phyloP scores from a whole-genome alignment of 2,113 vertebrate species.

The Chrysemys picta region DNA sequence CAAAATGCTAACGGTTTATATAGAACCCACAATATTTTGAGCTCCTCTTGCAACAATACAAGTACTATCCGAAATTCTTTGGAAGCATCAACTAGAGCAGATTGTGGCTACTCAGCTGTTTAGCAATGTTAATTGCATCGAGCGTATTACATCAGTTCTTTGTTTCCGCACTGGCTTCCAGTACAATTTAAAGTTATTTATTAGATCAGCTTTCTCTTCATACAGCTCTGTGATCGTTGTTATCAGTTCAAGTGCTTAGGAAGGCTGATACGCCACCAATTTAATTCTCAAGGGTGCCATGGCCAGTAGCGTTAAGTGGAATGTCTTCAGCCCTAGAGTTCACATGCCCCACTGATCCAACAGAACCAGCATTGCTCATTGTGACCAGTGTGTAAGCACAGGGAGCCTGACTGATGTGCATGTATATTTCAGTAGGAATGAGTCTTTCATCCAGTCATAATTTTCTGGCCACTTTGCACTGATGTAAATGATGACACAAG shows the following conservation, averaged over 20 bases:
- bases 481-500: neutral
- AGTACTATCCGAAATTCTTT: neutral
- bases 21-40: neutral
- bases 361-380: neutral
- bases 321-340: neutral
- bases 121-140: neutral
- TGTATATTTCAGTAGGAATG: neutral
- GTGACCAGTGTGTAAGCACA: neutral
- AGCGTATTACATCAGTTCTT: neutral
- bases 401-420: neutral
- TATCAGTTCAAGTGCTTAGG: neutral
- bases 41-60: neutral
- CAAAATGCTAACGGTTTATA: neutral
- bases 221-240: accelerated
- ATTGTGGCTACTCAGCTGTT: neutral
- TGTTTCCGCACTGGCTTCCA: neutral
- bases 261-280: neutral
- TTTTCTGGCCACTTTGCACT: neutral
- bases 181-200: neutral
- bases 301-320: accelerated
- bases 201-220: neutral
- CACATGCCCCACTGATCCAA: neutral
- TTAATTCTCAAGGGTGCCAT: neutral
- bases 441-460: neutral
- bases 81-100: neutral